These are phyloP conservation scores for Probosciger aterrimus DNA, from an alignment of 2,113 vertebrate species.

Conservation along the genomic window DNA sequence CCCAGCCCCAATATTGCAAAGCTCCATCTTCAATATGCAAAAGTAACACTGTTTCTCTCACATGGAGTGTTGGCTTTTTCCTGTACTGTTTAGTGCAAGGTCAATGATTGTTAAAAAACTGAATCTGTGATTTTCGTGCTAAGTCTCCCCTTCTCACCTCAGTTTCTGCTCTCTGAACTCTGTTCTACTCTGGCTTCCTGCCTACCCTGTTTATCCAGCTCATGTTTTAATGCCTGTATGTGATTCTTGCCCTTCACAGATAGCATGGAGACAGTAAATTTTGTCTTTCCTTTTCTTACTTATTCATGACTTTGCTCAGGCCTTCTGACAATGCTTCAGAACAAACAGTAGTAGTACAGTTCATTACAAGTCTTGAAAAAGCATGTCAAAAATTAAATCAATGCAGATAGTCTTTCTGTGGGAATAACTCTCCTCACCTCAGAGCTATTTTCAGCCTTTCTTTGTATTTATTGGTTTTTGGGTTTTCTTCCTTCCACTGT, in stretches of 20 bases:
- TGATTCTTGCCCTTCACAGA: background rate
- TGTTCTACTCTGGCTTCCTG: background rate
- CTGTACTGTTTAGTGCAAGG: background rate
- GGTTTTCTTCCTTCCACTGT: background rate
- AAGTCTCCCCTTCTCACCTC: background rate
- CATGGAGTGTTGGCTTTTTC: background rate
- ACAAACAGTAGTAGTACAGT: background rate
- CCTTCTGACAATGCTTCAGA: background rate
- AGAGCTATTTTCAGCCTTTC: constrained; percentile 31
- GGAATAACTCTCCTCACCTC: background rate
- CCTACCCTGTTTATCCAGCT: background rate
- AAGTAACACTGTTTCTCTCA: background rate
- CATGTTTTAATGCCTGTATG: background rate
- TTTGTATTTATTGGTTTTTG: background rate
- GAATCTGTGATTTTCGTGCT: background rate
- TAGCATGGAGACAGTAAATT: background rate
- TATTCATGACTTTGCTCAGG: background rate
- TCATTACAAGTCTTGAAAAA: constrained; percentile 29
- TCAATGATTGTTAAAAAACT: background rate
- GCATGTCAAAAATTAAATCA: constrained; percentile 36
- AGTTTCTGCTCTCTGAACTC: background rate
- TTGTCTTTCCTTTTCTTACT: constrained; percentile 15
- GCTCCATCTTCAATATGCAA: background rate
- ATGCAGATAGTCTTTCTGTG: constrained; percentile 17
- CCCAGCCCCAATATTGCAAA: background rate